These are phyloP conservation scores for Eriosoma lanigerum DNA, from an alignment of 1,140 invertebrate genomes.

Conservation along the genomic window DNA sequence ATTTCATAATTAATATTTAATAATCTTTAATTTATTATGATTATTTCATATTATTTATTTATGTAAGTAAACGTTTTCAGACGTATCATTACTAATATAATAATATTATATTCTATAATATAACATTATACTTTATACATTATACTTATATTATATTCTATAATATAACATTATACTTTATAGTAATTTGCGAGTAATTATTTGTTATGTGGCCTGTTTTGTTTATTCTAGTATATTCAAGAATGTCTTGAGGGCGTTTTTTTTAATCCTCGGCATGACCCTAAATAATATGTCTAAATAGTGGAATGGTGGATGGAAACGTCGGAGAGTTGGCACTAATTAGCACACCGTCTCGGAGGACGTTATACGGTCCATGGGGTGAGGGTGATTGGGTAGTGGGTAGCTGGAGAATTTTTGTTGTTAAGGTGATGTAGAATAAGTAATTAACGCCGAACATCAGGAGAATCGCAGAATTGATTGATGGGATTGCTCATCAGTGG, in stretches of 20 bases:
- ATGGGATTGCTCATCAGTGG: conserved; percentile 49
- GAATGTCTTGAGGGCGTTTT: neutral
- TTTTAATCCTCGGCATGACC: neutral
- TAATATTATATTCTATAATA: too few relatives aligned
- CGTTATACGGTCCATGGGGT: neutral
- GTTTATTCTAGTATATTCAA: neutral
- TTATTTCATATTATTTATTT: too few relatives aligned
- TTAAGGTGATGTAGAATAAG: conserved; percentile 32
- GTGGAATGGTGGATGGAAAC: neutral
- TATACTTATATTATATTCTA: too few relatives aligned
- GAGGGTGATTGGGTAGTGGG: too few relatives aligned
- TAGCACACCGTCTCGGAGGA: conserved; percentile 25
- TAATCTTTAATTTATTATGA: too few relatives aligned
- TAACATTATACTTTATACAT: too few relatives aligned
- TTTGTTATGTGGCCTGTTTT: neutral
- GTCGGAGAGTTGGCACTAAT: neutral
- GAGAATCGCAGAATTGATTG: conserved; percentile 43
- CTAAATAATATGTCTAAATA: neutral
- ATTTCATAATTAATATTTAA: too few relatives aligned
- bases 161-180: too few relatives aligned
- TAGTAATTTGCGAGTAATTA: neutral
- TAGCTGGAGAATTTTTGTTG: conserved; percentile 23
- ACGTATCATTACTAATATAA: too few relatives aligned
- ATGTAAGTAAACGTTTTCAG: too few relatives aligned
- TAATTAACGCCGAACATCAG: conserved; percentile 44